Conservation (phyloP, 2,888 invertebrate genomes). For the Heliconius aoede region DNA sequence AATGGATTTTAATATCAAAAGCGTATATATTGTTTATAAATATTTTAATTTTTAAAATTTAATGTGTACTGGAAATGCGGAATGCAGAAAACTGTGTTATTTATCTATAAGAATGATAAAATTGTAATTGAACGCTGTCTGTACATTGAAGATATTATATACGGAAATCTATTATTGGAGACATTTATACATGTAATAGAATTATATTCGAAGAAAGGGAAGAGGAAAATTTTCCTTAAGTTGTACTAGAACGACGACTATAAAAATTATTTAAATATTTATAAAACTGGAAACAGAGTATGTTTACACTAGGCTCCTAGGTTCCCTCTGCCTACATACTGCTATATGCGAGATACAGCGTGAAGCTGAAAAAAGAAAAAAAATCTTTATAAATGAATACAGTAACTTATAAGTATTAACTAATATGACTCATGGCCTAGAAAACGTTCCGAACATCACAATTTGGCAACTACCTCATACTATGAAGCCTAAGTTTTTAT, state of each 20-base stretch:
- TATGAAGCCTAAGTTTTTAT: conserved; percentile 15
- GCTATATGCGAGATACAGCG: neutral
- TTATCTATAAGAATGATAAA: no score
- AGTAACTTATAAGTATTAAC: neutral
- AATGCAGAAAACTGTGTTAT: no score
- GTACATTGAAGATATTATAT: no score
- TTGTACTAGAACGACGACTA: no score
- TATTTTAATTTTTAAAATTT: neutral
- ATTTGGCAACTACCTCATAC: conserved; percentile 33
- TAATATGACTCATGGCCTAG: conserved; percentile 39
- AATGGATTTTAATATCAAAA: neutral
- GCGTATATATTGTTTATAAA: neutral
- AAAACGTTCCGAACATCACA: conserved; percentile 33
- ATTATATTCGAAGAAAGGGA: no score
- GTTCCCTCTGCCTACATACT: neutral
- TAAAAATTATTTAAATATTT: no score
- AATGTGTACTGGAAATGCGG: no score
- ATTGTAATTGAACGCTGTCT: no score
- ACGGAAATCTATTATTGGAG: no score
- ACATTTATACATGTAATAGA: no score
- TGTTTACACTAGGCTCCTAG: neutral
- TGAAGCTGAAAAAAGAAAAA: neutral
- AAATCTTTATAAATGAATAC: neutral
- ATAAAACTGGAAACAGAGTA: neutral
- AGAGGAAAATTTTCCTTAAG: no score